Conservation (phyloP, 2,113 vertebrate species). For the Fregata magnificens region DNA sequence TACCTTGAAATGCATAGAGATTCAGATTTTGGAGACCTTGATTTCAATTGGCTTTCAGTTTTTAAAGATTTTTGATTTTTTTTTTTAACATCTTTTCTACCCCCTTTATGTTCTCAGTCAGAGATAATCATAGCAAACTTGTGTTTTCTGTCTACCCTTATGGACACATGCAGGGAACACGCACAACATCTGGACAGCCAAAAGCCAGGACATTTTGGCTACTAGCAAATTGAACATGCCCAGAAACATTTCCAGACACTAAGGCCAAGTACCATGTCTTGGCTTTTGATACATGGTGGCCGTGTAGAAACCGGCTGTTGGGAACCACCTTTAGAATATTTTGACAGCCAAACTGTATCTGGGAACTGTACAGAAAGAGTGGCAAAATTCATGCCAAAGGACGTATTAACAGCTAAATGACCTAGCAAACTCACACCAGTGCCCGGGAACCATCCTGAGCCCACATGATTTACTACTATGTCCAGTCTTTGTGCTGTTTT, state of each 20-base stretch:
- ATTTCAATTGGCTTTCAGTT: neutral
- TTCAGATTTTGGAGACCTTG: neutral
- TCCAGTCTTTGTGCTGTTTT: neutral
- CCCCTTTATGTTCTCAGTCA: neutral
- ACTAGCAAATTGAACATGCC: neutral
- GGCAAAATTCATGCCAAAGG: neutral
- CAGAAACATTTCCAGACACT: neutral
- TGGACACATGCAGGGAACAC: neutral
- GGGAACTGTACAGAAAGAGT: neutral
- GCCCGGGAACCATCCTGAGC: neutral
- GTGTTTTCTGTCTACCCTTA: neutral
- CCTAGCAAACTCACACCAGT: neutral
- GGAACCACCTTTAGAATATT: neutral
- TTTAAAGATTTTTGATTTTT: neutral
- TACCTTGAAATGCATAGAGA: neutral
- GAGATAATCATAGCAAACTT: neutral
- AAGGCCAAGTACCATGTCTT: neutral
- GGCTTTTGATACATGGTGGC: neutral
- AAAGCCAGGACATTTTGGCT: neutral
- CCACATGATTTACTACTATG: neutral
- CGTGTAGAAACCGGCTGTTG: neutral
- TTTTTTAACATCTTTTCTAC: neutral
- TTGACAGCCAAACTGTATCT: neutral
- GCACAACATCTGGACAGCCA: neutral
- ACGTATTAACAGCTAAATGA: neutral